Conservation (phyloP, 2,888 invertebrate genomes). For the Athalia cordata region DNA sequence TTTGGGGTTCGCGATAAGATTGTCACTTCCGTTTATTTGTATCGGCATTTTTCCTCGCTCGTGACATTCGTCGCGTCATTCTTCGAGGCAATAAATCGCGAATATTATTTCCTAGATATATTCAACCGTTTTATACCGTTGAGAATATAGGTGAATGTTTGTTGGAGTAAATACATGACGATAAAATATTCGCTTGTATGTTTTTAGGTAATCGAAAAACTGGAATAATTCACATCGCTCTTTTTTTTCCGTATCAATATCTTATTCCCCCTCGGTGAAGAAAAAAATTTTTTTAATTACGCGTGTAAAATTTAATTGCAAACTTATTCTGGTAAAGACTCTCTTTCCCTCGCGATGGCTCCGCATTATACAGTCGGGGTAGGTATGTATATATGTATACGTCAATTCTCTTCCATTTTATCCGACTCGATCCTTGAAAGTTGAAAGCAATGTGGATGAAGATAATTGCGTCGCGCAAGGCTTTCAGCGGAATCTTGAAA, state of each 20-base stretch:
- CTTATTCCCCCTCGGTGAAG: not conserved
- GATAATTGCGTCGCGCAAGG: slow-evolving; percentile 21
- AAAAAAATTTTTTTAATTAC: not conserved
- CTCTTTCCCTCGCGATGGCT: no score
- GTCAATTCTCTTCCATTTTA: not conserved
- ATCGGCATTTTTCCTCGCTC: slow-evolving; percentile 14
- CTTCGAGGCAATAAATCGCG: not conserved
- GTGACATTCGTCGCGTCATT: not conserved
- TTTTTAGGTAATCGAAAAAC: no score
- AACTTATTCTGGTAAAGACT: not conserved
- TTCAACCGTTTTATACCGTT: not conserved
- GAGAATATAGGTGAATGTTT: no score
- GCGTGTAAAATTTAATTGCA: slow-evolving; percentile 11
- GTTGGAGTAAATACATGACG: no score
- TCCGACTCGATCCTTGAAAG: slow-evolving; percentile 14
- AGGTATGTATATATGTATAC: not conserved
- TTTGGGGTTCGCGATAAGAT: slow-evolving; percentile 46
- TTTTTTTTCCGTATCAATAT: no score
- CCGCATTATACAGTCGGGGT: not conserved
- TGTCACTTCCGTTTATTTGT: slow-evolving; percentile 35
- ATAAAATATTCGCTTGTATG: no score
- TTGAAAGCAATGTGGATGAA: not conserved
- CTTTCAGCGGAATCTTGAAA: slow-evolving; percentile 20
- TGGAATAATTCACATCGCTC: no score
- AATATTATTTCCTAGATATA: not conserved